phyloP scores from a whole-genome alignment of 1,140 invertebrate species.

The Drosophila orosa region DNA sequence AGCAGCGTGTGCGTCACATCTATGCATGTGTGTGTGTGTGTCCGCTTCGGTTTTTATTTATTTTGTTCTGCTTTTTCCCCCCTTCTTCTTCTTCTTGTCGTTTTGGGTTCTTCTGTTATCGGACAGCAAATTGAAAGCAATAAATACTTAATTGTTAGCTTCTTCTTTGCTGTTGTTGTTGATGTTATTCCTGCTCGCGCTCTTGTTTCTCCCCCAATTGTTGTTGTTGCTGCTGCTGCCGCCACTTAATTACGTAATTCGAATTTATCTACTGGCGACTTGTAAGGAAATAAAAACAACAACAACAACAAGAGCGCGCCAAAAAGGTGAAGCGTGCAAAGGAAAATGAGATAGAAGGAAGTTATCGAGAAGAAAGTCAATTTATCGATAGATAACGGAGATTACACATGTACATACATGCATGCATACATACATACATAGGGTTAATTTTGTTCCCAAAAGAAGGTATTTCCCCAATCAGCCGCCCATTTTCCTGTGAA shows the following conservation, averaged over 20 bases:
- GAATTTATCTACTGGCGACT: conserved; percentile 60
- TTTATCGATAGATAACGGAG: too few relatives aligned
- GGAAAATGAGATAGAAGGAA: conserved; percentile 8
- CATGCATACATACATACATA: too few relatives aligned
- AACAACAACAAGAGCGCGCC: conserved; percentile 10
- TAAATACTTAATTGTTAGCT: conserved; percentile 77
- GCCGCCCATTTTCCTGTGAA: conserved; percentile 4
- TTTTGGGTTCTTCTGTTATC: conserved; percentile 55
- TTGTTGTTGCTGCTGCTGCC: conserved; percentile 5
- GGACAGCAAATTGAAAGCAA: conserved; percentile 75
- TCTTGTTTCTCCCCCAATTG: background rate
- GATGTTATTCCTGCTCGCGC: conserved; percentile 1
- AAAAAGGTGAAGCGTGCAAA: conserved; percentile 9
- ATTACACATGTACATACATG: too few relatives aligned
- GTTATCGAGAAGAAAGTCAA: too few relatives aligned
- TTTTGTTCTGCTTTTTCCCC: conserved; percentile 37
- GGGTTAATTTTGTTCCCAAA: background rate
- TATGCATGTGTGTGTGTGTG: conserved; percentile 21
- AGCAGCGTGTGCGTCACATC: conserved; percentile 36
- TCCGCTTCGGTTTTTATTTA: conserved; percentile 45
- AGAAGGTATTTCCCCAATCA: conserved; percentile 5
- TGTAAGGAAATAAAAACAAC: conserved; percentile 41
- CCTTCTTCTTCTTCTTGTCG: conserved; percentile 16
- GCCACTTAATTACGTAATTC: conserved; percentile 74
- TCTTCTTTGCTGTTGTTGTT: conserved; percentile 11